Conservation (phyloP, 2,113 vertebrate species). For the Silurus asotus region DNA sequence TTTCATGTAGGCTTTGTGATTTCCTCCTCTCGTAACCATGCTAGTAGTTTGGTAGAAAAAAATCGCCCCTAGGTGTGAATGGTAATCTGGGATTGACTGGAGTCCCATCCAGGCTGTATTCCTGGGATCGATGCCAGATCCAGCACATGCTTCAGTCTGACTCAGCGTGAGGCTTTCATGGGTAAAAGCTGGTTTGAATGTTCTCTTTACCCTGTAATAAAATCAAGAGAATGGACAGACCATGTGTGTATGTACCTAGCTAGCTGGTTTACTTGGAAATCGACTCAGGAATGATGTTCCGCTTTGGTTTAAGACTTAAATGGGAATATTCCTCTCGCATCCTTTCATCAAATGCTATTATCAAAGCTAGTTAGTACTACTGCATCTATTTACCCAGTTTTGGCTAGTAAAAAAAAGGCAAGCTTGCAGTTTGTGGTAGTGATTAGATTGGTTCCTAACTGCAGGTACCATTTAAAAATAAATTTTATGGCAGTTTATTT, state of each 20-base stretch:
- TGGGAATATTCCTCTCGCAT: not conserved
- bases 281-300: not conserved
- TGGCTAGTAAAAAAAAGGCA: not conserved
- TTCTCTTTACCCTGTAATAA: not conserved
- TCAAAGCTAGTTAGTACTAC: not conserved
- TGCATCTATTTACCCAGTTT: not conserved
- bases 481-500: not conserved
- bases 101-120: not conserved
- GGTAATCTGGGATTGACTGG: not conserved
- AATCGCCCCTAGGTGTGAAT: not conserved
- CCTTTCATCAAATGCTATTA: not conserved
- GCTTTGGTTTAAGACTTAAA: not conserved
- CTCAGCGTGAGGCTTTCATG: not conserved
- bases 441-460: not conserved
- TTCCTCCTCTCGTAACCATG: not conserved
- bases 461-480: not conserved
- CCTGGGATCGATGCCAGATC: not conserved
- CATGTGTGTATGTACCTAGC: not conserved
- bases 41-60: not conserved
- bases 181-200: not conserved
- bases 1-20: not conserved
- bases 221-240: not conserved
- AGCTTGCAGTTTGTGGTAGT: not conserved
- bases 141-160: not conserved
- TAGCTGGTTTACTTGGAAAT: not conserved